Conservation (phyloP, 2,113 vertebrate species). For the Catagonus wagneri region DNA sequence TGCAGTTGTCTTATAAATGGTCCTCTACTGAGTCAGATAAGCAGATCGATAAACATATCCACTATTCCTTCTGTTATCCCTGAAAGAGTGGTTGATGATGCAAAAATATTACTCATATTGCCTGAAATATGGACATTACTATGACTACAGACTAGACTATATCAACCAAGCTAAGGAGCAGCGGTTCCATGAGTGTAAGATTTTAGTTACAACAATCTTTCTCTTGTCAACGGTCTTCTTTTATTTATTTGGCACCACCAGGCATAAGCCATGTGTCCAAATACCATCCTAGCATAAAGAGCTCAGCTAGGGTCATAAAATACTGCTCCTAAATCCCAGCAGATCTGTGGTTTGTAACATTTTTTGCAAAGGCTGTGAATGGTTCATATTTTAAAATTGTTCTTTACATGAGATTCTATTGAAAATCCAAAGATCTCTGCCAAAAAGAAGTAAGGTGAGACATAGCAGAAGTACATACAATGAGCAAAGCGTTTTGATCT, state of each 20-base stretch:
- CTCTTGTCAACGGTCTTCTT: background rate
- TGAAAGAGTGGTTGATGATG: background rate
- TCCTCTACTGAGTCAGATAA: background rate
- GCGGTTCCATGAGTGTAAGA: background rate
- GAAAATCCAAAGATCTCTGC: conserved; percentile 1
- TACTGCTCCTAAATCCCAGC: background rate
- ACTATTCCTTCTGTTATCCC: background rate
- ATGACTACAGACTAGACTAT: background rate
- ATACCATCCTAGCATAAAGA: background rate
- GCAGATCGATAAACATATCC: background rate
- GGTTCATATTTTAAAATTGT: conserved; percentile 54
- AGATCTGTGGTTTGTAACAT: background rate
- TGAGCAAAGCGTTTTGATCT: background rate
- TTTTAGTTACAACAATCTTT: background rate
- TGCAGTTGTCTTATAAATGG: background rate
- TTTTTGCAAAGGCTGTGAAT: conserved; percentile 6
- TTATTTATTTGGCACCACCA: conserved; percentile 23
- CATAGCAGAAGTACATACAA: background rate
- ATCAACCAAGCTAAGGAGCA: background rate
- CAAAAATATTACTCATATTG: background rate
- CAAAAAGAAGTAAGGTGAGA: background rate
- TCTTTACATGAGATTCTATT: conserved; percentile 38
- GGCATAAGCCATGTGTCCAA: background rate
- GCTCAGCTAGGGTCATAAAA: conserved; percentile 46
- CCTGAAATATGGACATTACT: background rate